These are phyloP conservation scores for Hycleus cichorii DNA, from an alignment of 1,140 invertebrate species.

Conservation along the genomic window DNA sequence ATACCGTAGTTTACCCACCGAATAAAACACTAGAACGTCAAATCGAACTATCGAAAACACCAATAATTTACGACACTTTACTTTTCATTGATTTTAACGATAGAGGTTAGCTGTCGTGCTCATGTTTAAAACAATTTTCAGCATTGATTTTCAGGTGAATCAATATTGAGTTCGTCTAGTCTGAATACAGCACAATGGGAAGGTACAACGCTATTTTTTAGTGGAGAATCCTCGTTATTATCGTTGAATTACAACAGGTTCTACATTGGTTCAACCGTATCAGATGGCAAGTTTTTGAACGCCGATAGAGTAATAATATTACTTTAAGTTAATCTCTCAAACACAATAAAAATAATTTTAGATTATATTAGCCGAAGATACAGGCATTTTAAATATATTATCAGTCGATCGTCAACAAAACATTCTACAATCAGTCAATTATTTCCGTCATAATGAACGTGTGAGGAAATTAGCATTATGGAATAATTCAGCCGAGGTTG, in stretches of 20 bases:
- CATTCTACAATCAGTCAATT: conserved; percentile 12
- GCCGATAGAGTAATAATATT: conserved; percentile 20
- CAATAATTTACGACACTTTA: conserved; percentile 23
- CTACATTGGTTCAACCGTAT: conserved; percentile 21
- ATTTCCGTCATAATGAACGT: conserved; percentile 17
- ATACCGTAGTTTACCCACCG: conserved; percentile 21
- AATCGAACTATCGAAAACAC: conserved; percentile 19
- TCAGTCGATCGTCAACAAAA: conserved; percentile 16
- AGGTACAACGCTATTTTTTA: conserved; percentile 25
- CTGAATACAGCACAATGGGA: conserved; percentile 29
- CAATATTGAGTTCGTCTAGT: conserved; percentile 25
- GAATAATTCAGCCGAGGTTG: conserved; percentile 18
- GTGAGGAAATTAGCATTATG: conserved; percentile 26
- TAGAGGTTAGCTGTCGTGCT: conserved; percentile 10
- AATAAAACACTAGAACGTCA: conserved; percentile 27
- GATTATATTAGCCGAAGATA: conserved; percentile 31
- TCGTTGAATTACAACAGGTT: conserved; percentile 18
- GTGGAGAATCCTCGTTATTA: conserved; percentile 14
- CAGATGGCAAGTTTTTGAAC: conserved; percentile 29
- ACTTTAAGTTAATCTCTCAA: neutral
- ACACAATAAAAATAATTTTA: conserved; percentile 3
- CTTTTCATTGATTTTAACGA: conserved; percentile 29
- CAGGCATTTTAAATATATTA: conserved; percentile 21
- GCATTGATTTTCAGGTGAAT: conserved; percentile 21
- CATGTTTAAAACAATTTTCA: conserved; percentile 1